phyloP scores from a whole-genome alignment of 53 echinoderm and acorn worm genomes.

The Arbacia lixula region DNA sequence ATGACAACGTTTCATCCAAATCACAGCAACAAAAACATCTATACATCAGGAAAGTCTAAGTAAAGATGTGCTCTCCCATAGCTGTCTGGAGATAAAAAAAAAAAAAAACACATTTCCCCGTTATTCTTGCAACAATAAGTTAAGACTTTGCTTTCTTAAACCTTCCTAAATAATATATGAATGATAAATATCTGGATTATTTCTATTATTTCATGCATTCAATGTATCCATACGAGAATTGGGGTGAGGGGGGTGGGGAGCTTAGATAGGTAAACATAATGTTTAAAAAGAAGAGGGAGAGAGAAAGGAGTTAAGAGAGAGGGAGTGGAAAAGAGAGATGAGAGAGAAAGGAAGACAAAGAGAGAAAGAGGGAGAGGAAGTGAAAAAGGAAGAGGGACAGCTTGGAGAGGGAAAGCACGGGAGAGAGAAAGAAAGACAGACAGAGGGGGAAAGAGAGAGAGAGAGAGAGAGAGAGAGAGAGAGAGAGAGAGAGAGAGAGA shows the following conservation, averaged over 20 bases:
- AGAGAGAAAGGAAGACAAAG: neutral
- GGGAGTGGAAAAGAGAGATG: neutral
- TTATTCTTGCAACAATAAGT: too few species aligned
- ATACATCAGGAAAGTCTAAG: too few species aligned
- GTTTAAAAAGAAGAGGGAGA: conserved; percentile 17
- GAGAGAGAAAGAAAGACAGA: neutral
- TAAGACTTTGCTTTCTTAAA: too few species aligned
- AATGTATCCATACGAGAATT: too few species aligned
- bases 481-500: neutral
- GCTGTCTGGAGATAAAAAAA: too few species aligned
- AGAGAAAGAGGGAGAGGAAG: neutral
- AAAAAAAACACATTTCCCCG: too few species aligned
- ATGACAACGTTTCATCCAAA: too few species aligned
- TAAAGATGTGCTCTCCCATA: too few species aligned
- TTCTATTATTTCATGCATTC: too few species aligned
- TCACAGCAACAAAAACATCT: too few species aligned
- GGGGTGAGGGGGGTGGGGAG: neutral
- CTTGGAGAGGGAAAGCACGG: neutral
- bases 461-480: neutral
- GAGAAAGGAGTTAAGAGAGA: neutral
- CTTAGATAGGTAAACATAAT: neutral
- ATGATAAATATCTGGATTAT: too few species aligned
- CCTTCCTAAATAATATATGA: too few species aligned
- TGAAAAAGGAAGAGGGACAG: neutral
- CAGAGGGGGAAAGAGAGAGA: neutral